Evolutionary conservation across 1,140 invertebrate genomes (phyloP).

Genomic region (Musca domestica): DNA sequence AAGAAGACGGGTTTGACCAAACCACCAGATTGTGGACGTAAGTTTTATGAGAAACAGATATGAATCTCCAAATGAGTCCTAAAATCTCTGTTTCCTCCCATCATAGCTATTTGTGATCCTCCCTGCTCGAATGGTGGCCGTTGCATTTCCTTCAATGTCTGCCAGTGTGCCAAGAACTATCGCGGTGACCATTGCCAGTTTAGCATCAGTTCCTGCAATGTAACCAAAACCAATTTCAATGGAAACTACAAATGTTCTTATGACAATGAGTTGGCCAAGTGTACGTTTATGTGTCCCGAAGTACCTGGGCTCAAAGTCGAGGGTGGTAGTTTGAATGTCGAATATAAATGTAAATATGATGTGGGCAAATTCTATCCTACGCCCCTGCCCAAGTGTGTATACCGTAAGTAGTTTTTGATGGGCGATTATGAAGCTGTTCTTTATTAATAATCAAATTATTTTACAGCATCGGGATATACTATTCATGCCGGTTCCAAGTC

Average conservation of each 20-base stretch:
- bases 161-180: constrained; percentile 71
- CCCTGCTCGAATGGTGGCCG: constrained; percentile 73
- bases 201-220: constrained; percentile 41
- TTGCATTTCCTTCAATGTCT: constrained; percentile 71
- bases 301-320: constrained; percentile 59
- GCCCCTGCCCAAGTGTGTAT: constrained; percentile 72
- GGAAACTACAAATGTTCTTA: constrained; percentile 71
- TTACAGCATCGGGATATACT: constrained; percentile 38
- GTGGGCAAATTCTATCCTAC: constrained; percentile 67
- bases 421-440: neutral
- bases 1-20: constrained; percentile 54
- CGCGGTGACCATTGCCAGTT: constrained; percentile 75
- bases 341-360: constrained; percentile 70
- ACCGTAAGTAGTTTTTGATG: constrained; percentile 57
- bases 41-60: constrained; percentile 31
- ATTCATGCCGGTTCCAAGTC: constrained; percentile 22
- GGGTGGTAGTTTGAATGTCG: constrained; percentile 42
- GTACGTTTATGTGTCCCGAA: constrained; percentile 65
- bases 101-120: constrained; percentile 68
- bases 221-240: constrained; percentile 61
- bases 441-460: neutral
- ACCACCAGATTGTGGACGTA: constrained; percentile 66
- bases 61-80: too few relatives aligned
- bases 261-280: constrained; percentile 60
- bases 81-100: neutral